These are phyloP conservation scores for Seira ritae DNA, from an alignment of 2,888 invertebrate genomes.

Conservation along the genomic window DNA sequence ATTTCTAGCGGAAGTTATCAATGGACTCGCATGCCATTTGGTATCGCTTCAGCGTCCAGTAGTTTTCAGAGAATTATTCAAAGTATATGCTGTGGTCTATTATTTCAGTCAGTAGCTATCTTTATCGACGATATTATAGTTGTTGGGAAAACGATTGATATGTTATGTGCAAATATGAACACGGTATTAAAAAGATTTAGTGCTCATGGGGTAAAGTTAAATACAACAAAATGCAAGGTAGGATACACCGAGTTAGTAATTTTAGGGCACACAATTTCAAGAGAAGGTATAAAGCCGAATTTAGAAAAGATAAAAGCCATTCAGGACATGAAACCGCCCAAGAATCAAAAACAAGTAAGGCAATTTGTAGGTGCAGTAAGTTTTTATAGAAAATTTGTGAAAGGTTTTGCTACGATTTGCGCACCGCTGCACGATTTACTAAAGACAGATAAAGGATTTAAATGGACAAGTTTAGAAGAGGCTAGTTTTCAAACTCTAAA, in stretches of 20 bases:
- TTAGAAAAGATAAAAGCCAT: neutral
- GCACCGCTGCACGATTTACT: slow-evolving; percentile 21
- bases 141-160: neutral
- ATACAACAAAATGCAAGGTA: slow-evolving; percentile 28
- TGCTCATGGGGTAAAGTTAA: slow-evolving; percentile 25
- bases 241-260: slow-evolving; percentile 12
- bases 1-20: slow-evolving; percentile 33
- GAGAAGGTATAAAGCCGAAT: slow-evolving; percentile 7
- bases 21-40: slow-evolving; percentile 33
- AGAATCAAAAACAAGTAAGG: slow-evolving; percentile 18
- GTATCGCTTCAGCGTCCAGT: no score
- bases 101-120: slow-evolving; percentile 1
- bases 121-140: slow-evolving; percentile 45
- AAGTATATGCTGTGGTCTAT: slow-evolving; percentile 20
- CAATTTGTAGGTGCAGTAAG: neutral
- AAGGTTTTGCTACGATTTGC: neutral
- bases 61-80: slow-evolving; percentile 12
- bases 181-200: slow-evolving; percentile 18
- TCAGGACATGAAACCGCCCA: slow-evolving; percentile 8
- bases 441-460: neutral
- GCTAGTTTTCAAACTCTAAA: slow-evolving; percentile 3
- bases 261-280: slow-evolving; percentile 20
- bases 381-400: slow-evolving; percentile 14
- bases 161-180: slow-evolving; percentile 10
- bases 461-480: slow-evolving; percentile 6